A percentile compares a stretch with the other conserved stretches of the same genome.
Evolutionary conservation across 2,113 vertebrate species (phyloP).

Genomic region (Calidris pugnax): DNA sequence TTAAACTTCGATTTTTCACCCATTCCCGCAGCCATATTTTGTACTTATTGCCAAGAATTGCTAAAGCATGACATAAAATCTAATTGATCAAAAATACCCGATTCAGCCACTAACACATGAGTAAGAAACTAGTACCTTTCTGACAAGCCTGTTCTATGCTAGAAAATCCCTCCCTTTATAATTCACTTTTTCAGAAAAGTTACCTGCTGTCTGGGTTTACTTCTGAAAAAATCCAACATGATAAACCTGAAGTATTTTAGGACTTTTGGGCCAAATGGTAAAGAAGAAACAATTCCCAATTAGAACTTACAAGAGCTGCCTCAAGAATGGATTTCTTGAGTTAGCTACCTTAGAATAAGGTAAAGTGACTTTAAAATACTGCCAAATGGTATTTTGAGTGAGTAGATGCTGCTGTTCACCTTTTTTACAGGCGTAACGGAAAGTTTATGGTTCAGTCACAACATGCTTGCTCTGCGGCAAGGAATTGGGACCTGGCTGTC

Average conservation of each 20-base stretch:
- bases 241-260: background rate
- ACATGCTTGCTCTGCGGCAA: background rate
- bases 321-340: background rate
- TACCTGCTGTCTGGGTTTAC: background rate
- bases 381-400: background rate
- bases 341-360: background rate
- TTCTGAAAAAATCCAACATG: background rate
- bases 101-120: background rate
- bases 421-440: background rate
- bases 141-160: background rate
- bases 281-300: background rate
- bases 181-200: background rate
- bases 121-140: background rate
- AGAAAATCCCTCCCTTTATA: background rate
- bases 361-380: background rate
- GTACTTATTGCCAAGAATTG: background rate
- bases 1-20: background rate
- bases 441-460: background rate
- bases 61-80: background rate
- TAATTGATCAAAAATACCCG: background rate
- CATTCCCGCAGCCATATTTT: background rate
- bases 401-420: constrained; percentile 2
- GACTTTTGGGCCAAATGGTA: background rate
- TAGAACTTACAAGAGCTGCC: background rate
- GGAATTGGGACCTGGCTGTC: constrained; percentile 31